Conservation (phyloP, 2,113 vertebrate genomes). For the Syrrhaptes paradoxus region DNA sequence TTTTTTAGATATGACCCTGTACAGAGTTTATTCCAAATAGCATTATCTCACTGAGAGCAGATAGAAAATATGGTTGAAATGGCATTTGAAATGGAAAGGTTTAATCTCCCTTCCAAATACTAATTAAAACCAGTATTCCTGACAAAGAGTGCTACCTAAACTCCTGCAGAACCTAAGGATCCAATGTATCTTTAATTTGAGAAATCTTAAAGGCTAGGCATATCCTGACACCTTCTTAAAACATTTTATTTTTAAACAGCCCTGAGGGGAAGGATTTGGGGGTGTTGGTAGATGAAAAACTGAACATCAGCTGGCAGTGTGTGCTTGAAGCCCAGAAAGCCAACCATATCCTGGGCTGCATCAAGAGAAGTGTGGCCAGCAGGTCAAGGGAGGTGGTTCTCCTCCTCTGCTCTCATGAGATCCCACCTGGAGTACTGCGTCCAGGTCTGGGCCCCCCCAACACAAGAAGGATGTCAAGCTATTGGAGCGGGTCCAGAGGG, state of each 20-base stretch:
- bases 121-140: background rate
- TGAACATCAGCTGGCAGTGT: too few species aligned
- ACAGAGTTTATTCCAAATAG: background rate
- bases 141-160: background rate
- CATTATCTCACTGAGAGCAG: background rate
- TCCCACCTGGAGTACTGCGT: too few species aligned
- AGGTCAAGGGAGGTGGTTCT: too few species aligned
- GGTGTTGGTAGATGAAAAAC: too few species aligned
- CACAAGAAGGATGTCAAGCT: too few species aligned
- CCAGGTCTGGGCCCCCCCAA: too few species aligned
- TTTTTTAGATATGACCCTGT: background rate
- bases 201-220: background rate
- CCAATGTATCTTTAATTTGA: background rate
- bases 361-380: too few species aligned
- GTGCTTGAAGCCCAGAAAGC: too few species aligned
- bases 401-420: too few species aligned
- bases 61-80: background rate
- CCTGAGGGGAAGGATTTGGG: too few species aligned
- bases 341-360: too few species aligned
- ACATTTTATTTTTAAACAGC: background rate
- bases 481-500: too few species aligned
- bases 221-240: background rate
- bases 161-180: background rate
- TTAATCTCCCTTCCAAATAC: background rate
- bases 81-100: background rate